Evolutionary conservation across 1,140 invertebrate species (phyloP), one percentile per base, ranked within the genome.

Genomic region (Orius laevigatus): DNA sequence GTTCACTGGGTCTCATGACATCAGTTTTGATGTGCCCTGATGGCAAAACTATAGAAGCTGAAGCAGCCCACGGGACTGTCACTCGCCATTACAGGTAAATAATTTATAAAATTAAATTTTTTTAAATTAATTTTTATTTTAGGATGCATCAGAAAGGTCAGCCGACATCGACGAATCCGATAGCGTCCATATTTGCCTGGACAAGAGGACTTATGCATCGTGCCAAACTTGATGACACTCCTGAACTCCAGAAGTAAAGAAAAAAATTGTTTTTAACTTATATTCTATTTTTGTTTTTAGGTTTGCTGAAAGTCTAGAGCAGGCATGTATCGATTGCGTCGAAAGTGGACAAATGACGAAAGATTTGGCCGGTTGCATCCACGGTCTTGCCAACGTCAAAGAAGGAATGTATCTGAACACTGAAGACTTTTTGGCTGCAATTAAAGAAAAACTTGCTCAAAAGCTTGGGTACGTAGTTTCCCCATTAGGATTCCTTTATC

Each of bases 101-200:
- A 19, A 3, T 39, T 19, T 25, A 38, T 38, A n/a, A n/a, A n/a
- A n/a, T n/a, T n/a, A n/a, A n/a, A n/a, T 25, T 8, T 25, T 25
- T 25, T 25, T 25, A 25, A 25, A 25, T 25, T 3, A 3, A 25
- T 3, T 25, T 4, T 8, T 4, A 25, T 25, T 63, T 38, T 52
- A 71, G 72, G 48, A 66, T 75, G 69, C 79, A 84, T 62, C 81
- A 84, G 63, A 75, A 81, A 65, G 85, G 86, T 18, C 73, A 80
- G 59, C 75, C 78, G 54, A 91, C 87, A 1, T 89, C 84, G 40
- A 91, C 87, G 32, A 91, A 91, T 68, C 83, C 87, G 15, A 84
- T 91, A 53, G 88, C 88, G 3, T 90, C 85, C 5, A 91, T 93
- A 55, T 93, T 86, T 71, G 88, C 88, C 1, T 93, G 88, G 88